Evolutionary conservation across 2,888 invertebrate genomes (phyloP).

Genomic region (Philopedon plagiatum): DNA sequence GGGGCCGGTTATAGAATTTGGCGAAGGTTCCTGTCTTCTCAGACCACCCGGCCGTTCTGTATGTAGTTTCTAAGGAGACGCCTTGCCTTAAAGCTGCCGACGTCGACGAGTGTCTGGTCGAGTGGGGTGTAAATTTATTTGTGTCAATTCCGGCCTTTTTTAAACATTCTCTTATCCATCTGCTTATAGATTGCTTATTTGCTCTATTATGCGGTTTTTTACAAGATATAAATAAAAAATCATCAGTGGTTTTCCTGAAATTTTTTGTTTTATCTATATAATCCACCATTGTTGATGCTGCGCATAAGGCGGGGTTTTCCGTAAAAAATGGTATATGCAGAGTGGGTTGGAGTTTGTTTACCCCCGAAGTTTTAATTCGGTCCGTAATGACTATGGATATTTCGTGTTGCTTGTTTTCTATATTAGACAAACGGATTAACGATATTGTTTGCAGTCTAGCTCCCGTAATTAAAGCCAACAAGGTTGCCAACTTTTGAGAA

Average conservation of each 20-base stretch:
- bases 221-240: constrained; percentile 35
- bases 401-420: not conserved
- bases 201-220: constrained; percentile 40
- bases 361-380: constrained; percentile 41
- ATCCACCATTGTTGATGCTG: constrained; percentile 14
- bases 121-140: constrained; percentile 7
- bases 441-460: constrained; percentile 54
- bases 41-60: too few relatives aligned
- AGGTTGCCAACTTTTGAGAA: constrained; percentile 52
- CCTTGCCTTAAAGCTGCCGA: not conserved
- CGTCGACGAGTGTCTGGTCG: not conserved
- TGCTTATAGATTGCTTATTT: not conserved
- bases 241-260: not conserved
- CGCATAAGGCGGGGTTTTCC: constrained; percentile 32
- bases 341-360: constrained; percentile 9
- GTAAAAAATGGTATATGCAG: constrained; percentile 31
- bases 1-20: too few relatives aligned
- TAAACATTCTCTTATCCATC: not conserved
- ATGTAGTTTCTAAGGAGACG: too few relatives aligned
- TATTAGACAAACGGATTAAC: constrained; percentile 46
- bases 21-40: too few relatives aligned
- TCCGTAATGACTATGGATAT: constrained; percentile 52
- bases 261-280: constrained; percentile 25
- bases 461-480: constrained; percentile 54
- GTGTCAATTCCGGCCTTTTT: not conserved